These are phyloP conservation scores for Melanotaenia duboulayi DNA, from an alignment of 2,113 vertebrate genomes.

Conservation along the genomic window DNA sequence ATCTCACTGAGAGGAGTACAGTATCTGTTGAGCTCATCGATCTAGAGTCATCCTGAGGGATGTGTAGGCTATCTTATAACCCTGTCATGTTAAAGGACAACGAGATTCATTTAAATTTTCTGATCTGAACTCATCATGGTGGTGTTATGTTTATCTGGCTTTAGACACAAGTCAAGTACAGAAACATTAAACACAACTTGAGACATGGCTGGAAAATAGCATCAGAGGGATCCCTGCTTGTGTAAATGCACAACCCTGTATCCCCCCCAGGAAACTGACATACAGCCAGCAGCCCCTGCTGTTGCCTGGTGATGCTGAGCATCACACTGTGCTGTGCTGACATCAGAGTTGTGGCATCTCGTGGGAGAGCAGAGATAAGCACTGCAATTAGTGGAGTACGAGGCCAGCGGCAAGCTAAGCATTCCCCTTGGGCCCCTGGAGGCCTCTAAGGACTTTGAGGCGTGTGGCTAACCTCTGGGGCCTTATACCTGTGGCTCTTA, in stretches of 20 bases:
- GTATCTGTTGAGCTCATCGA: slow-evolving; percentile 46
- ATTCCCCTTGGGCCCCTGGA: slow-evolving; percentile 25
- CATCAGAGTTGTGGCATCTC: slow-evolving; percentile 60
- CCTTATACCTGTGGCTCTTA: slow-evolving; percentile 66
- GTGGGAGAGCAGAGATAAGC: slow-evolving; percentile 54
- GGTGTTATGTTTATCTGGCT: not conserved
- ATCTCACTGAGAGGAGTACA: slow-evolving; percentile 42
- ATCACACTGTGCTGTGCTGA: slow-evolving; percentile 48
- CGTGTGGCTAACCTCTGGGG: slow-evolving; percentile 72
- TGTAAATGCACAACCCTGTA: slow-evolving; percentile 19
- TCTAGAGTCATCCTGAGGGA: slow-evolving; percentile 35
- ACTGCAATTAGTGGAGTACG: slow-evolving; percentile 73
- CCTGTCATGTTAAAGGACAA: slow-evolving; percentile 36
- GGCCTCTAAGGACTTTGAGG: slow-evolving; percentile 54
- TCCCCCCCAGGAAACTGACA: slow-evolving; percentile 39
- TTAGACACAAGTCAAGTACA: not conserved
- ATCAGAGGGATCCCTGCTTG: slow-evolving; percentile 15
- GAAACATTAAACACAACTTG: slow-evolving; percentile 3
- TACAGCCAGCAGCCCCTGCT: slow-evolving; percentile 66
- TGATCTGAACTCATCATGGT: slow-evolving; percentile 8
- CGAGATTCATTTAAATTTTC: slow-evolving; percentile 39
- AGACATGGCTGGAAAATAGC: slow-evolving; percentile 1
- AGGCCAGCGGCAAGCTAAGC: slow-evolving; percentile 50
- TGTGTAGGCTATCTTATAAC: slow-evolving; percentile 23
- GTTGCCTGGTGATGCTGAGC: slow-evolving; percentile 59